Conservation (phyloP, 2,113 vertebrate species). For the Microcebus griseorufus region DNA sequence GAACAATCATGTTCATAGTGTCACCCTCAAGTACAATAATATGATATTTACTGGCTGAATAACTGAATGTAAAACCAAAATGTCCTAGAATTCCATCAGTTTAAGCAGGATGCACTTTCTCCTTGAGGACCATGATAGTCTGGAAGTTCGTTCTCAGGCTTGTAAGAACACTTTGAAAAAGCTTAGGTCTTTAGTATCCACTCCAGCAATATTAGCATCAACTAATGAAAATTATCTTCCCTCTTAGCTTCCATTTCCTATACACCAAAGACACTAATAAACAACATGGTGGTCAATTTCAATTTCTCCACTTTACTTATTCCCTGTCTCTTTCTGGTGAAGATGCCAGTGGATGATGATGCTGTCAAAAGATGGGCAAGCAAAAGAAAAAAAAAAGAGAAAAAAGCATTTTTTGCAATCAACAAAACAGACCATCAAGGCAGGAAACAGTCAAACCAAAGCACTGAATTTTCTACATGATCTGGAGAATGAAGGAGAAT, state of each 20-base stretch:
- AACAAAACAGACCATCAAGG: neutral
- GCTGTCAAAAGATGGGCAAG: neutral
- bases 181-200: neutral
- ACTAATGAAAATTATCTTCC: neutral
- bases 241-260: neutral
- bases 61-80: neutral
- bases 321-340: neutral
- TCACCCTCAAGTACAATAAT: neutral
- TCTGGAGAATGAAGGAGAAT: neutral
- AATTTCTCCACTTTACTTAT: neutral
- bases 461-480: neutral
- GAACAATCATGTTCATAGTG: neutral
- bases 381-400: neutral
- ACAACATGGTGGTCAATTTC: neutral
- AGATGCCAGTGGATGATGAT: neutral
- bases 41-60: neutral
- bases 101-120: neutral
- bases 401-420: neutral
- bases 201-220: neutral
- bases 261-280: neutral
- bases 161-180: neutral
- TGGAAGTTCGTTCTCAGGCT: neutral
- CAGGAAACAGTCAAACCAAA: neutral
- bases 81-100: neutral
- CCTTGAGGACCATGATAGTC: neutral